These are phyloP conservation scores for Protophormia terraenovae DNA, from an alignment of 2,888 invertebrate species.

Conservation along the genomic window DNA sequence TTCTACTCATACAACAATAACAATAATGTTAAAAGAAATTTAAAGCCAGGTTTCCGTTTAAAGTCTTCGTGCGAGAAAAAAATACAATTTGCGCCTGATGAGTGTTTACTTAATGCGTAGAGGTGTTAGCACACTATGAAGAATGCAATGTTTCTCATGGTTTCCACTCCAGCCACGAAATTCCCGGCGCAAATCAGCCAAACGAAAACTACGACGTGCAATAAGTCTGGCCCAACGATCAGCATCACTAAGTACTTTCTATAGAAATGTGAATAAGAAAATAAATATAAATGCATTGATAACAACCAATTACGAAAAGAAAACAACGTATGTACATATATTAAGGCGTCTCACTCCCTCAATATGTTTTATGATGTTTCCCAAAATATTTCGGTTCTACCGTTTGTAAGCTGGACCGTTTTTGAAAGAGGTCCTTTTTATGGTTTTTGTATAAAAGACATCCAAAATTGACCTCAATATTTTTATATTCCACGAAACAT, in stretches of 20 bases:
- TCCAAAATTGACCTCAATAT: too few species aligned
- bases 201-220: constrained; percentile 76
- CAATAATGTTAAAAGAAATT: constrained; percentile 9
- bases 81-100: background rate
- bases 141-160: constrained; percentile 79
- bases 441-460: too few species aligned
- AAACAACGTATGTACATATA: constrained; percentile 21
- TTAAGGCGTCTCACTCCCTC: too few species aligned
- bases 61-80: constrained; percentile 29
- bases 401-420: too few species aligned
- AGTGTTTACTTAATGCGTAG: constrained; percentile 72
- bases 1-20: constrained; percentile 24
- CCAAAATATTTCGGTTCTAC: too few species aligned
- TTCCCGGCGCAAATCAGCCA: constrained; percentile 77
- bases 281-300: constrained; percentile 53
- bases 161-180: constrained; percentile 81
- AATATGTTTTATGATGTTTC: too few species aligned
- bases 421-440: too few species aligned
- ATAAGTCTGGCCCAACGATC: constrained; percentile 80
- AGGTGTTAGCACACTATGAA: constrained; percentile 79
- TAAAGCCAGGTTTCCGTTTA: constrained; percentile 40
- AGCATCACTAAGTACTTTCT: constrained; percentile 77
- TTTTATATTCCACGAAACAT: too few species aligned
- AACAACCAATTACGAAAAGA: constrained; percentile 53
- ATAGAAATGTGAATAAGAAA: constrained; percentile 56